Evolutionary conservation across 2,888 invertebrate species (phyloP).

Genomic region (Cephus runcator): DNA sequence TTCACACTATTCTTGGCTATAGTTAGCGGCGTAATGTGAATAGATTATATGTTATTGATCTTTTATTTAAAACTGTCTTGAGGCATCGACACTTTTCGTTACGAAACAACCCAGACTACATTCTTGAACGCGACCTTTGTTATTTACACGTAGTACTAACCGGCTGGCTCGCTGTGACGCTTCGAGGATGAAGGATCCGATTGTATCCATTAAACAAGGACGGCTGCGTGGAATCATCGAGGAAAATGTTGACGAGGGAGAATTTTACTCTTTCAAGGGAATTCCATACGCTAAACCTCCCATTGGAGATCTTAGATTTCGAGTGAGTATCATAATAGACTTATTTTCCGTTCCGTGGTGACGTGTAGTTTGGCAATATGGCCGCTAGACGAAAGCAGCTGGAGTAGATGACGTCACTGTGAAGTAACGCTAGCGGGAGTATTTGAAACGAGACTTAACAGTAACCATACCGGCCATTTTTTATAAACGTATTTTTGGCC

Average conservation of each 20-base stretch:
- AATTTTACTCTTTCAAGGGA: conserved; percentile 44
- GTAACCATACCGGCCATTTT: too few relatives aligned
- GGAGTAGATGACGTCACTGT: neutral
- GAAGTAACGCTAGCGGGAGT: neutral
- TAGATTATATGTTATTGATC: too few relatives aligned
- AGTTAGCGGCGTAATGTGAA: neutral
- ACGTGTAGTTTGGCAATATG: neutral
- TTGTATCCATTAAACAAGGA: conserved; percentile 32
- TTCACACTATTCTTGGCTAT: neutral
- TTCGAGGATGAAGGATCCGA: neutral
- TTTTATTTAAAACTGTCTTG: too few relatives aligned
- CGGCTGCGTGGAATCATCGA: conserved; percentile 32
- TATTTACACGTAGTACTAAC: neutral
- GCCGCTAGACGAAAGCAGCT: neutral
- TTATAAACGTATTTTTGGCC: too few relatives aligned
- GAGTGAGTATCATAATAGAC: conserved; percentile 29
- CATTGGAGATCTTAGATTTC: conserved; percentile 43
- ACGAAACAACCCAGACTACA: neutral
- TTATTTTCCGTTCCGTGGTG: neutral
- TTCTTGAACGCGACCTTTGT: neutral
- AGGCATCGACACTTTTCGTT: neutral
- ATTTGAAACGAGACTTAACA: neutral
- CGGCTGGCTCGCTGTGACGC: neutral
- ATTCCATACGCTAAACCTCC: conserved; percentile 51
- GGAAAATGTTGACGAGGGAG: conserved; percentile 29